A percentile compares a stretch with the other conserved stretches of the same genome.
Conservation (phyloP, 2,797 vertebrate genomes). For the Uromys caudimaculatus region DNA sequence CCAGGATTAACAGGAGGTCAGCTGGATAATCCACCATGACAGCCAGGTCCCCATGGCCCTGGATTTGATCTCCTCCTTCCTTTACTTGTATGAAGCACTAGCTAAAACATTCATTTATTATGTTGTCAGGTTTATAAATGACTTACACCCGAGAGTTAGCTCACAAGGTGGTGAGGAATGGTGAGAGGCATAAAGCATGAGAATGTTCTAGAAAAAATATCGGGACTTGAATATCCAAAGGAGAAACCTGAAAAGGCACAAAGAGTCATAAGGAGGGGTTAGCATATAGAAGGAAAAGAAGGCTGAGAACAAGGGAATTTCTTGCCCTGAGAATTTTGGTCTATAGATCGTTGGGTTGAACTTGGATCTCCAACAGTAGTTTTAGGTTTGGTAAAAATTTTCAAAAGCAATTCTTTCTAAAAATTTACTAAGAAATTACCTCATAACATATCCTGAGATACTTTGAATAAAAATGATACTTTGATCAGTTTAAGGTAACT, state of each 20-base stretch:
- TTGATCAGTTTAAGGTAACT: background rate
- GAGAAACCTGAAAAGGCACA: background rate
- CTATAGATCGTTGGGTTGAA: background rate
- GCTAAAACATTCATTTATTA: constrained; percentile 70
- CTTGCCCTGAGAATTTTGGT: constrained; percentile 15
- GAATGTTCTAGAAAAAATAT: constrained; percentile 47
- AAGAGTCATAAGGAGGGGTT: background rate
- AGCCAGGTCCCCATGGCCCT: constrained; percentile 66
- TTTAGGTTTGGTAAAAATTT: constrained; percentile 57
- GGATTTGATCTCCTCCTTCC: background rate
- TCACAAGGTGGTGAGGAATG: background rate
- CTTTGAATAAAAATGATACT: background rate
- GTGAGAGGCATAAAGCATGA: background rate
- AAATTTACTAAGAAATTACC: constrained; percentile 28
- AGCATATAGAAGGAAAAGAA: background rate
- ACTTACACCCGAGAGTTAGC: background rate
- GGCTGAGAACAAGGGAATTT: constrained; percentile 4
- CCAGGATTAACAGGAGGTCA: constrained; percentile 81
- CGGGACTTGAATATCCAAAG: background rate
- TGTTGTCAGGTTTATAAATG: constrained; percentile 60
- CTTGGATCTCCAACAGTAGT: background rate
- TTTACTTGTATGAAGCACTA: constrained; percentile 69
- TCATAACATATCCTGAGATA: background rate
- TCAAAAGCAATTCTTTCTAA: constrained; percentile 2
- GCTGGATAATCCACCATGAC: constrained; percentile 78